Conservation (phyloP, 2,797 vertebrate species). For the Antennarius maculatus region DNA sequence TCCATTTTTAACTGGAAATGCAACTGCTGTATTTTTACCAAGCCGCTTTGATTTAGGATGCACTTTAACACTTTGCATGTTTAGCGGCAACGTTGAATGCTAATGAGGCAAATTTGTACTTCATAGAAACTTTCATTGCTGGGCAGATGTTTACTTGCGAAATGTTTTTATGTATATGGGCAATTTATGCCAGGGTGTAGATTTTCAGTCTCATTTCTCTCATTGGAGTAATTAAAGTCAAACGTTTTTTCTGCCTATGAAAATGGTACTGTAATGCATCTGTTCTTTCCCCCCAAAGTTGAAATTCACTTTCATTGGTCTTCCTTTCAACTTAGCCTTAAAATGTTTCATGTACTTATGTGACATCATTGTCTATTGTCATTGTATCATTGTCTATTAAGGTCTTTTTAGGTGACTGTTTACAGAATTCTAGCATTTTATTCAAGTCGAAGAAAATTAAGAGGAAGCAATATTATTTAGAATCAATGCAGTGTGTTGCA, state of each 20-base stretch:
- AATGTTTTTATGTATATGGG: constrained; percentile 4
- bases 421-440: constrained; percentile 23
- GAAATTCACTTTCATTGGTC: neutral
- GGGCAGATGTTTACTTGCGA: neutral
- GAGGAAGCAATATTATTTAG: constrained; percentile 7
- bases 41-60: constrained; percentile 21
- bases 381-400: too few species aligned
- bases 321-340: constrained; percentile 33
- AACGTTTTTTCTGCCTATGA: neutral
- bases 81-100: constrained; percentile 33
- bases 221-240: too few species aligned
- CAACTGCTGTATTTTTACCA: constrained; percentile 37
- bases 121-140: constrained; percentile 4
- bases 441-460: constrained; percentile 55
- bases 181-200: constrained; percentile 2
- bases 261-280: neutral
- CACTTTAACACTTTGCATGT: constrained; percentile 69
- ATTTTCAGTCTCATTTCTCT: neutral
- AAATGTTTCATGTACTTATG: neutral
- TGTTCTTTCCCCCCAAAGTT: neutral
- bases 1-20: constrained; percentile 60
- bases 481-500: constrained; percentile 23
- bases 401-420: neutral
- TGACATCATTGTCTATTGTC: neutral
- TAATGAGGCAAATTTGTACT: constrained; percentile 42